Conservation (phyloP, 2,113 vertebrate genomes). For the Amphiprion ocellaris region DNA sequence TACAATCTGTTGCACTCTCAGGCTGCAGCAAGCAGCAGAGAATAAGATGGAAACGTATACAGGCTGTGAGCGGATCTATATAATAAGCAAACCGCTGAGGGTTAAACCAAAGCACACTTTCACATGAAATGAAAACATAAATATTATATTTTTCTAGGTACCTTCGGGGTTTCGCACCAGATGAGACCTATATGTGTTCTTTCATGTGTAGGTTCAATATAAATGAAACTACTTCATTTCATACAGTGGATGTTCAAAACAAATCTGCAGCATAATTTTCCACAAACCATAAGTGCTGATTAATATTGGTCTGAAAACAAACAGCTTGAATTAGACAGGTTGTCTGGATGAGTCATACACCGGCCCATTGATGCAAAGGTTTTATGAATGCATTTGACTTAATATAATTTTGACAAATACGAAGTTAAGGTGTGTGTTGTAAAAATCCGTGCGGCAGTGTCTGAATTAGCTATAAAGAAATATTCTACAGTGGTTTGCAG, state of each 20-base stretch:
- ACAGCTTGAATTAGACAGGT: slow-evolving; percentile 8
- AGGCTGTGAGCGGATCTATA: slow-evolving; percentile 18
- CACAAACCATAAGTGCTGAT: background rate
- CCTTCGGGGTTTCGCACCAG: too few relatives aligned
- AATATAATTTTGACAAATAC: background rate
- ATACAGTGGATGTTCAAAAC: background rate
- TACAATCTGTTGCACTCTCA: slow-evolving; percentile 23
- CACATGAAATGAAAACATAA: slow-evolving; percentile 1
- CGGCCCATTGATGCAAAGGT: background rate
- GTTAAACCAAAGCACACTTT: slow-evolving; percentile 11
- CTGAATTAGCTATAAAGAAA: background rate
- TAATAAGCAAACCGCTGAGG: slow-evolving; percentile 4
- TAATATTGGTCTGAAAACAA: slow-evolving; percentile 26
- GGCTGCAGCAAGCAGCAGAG: slow-evolving; percentile 22
- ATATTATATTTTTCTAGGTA: background rate
- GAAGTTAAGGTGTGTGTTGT: background rate
- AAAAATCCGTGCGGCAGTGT: background rate
- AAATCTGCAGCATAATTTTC: slow-evolving; percentile 9
- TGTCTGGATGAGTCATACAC: background rate
- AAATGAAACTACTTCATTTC: background rate
- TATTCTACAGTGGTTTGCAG: background rate
- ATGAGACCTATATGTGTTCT: background rate
- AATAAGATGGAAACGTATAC: slow-evolving; percentile 25
- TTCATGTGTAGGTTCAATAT: too few relatives aligned
- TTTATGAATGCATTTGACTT: background rate